Conservation (phyloP, 2,113 vertebrate species). For the Donacobius atricapilla region DNA sequence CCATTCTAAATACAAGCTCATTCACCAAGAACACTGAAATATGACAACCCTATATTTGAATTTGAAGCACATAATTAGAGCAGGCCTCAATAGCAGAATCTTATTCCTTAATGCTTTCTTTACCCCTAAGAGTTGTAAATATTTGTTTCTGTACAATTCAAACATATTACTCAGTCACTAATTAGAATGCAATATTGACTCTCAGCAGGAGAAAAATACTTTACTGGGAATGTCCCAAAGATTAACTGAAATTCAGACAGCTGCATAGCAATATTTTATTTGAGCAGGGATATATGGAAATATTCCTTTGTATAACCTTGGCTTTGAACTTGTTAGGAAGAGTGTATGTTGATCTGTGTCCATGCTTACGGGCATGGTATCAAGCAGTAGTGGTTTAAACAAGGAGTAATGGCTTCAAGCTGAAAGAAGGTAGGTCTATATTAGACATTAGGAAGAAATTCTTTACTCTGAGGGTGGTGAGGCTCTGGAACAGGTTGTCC, state of each 20-base stretch:
- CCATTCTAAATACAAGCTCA: neutral
- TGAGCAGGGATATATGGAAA: neutral
- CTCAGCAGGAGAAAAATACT: neutral
- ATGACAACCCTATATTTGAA: neutral
- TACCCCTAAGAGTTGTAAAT: neutral
- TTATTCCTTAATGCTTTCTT: neutral
- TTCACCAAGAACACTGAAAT: neutral
- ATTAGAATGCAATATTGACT: neutral
- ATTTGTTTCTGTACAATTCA: neutral
- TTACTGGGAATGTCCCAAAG: neutral
- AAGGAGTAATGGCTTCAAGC: neutral
- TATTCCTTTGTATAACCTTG: neutral
- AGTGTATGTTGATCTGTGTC: neutral
- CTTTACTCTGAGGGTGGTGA: neutral
- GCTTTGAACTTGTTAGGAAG: neutral
- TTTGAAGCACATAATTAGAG: neutral
- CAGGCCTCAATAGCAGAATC: neutral
- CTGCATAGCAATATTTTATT: neutral
- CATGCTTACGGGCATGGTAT: neutral
- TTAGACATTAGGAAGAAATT: neutral
- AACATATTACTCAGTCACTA: neutral
- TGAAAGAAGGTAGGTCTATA: neutral
- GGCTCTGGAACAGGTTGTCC: neutral
- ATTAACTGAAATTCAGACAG: neutral
- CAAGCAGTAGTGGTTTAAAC: neutral